Base-by-base conservation (phyloP, 2,797 vertebrate genomes). In the Microchirus variegatus region DNA sequence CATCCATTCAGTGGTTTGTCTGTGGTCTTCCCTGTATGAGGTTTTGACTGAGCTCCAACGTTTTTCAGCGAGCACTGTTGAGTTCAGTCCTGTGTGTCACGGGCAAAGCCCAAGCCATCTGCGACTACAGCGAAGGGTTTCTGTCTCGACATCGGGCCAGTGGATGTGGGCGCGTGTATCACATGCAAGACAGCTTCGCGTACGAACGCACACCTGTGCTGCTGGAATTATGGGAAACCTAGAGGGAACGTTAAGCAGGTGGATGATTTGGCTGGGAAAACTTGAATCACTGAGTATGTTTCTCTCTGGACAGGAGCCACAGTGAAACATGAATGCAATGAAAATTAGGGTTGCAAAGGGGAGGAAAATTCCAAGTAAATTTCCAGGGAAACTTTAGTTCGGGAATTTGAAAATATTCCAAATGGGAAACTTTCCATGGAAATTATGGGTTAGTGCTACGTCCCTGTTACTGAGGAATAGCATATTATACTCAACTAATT, bases 71-170 rank as follows among this genome's bases (percentile, higher is more conserved):
- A 63, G 62, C 65, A 40, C 65, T 65, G 59, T 40, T 2, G 50
- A 74, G 64, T 69, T 69, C 55, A 19, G 47, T 47, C 51, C 50
- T 55, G 57, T 18, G 47, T 62, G 50, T 74, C 70, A 72, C 61
- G 55, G 55, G 55, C 51, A 67, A 38, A 67, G 70, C 63, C 58
- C 46, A 53, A 67, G 53, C 70, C 81, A 78, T 63, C 55, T 84
- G 72, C 77, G 72, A 72, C 63, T 58, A 58, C 70, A 75, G 60
- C 42, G 31, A 58, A 67, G 54, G 61, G 47, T 53, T 67, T 43
- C 60, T 61, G 57, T 67, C 48, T 60, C 15, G 54, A 58, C 31
- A 36, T 16, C 41, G 72, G 72, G 50, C 59, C 48, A 51, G 53
- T 50, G 44, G 63, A 73, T 42, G 36, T 42, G 51, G 58, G 60